Evolutionary conservation across 2,888 invertebrate genomes (phyloP).

Genomic region (Caenorhabditis becei): DNA sequence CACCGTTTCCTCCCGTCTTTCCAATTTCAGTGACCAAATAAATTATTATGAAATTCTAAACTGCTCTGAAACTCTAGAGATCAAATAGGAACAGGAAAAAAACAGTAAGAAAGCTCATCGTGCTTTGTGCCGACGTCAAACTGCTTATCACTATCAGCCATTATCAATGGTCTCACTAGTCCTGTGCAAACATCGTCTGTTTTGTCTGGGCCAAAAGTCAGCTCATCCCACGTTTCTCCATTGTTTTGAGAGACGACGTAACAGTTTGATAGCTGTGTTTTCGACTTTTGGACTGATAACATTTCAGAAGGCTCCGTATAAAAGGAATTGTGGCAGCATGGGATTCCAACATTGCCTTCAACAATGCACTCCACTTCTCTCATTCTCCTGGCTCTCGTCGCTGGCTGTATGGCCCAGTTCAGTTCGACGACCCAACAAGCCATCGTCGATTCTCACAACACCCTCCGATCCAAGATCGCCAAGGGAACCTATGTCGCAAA

Average conservation of each 20-base stretch:
- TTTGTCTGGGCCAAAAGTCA: conserved; percentile 9
- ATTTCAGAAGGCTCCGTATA: neutral
- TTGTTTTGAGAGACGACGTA: neutral
- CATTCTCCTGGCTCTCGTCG: conserved; percentile 13
- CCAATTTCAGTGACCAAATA: conserved; percentile 35
- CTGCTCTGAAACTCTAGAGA: neutral
- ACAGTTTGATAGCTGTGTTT: neutral
- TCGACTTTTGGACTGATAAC: conserved; percentile 8
- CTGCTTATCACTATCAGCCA: neutral
- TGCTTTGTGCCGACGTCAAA: neutral
- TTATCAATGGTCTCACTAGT: neutral
- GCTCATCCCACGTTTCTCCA: neutral
- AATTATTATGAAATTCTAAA: neutral
- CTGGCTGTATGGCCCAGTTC: conserved; percentile 24
- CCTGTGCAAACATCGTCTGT: neutral
- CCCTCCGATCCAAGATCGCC: conserved; percentile 18
- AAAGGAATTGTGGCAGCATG: neutral
- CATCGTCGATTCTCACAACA: conserved; percentile 24
- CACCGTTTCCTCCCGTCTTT: conserved; percentile 4
- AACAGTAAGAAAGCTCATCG: neutral
- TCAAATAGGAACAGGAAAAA: neutral
- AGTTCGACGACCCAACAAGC: conserved; percentile 6
- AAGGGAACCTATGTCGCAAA: conserved; percentile 32
- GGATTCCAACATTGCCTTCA: neutral
- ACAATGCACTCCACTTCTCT: conserved; percentile 15